Evolutionary conservation across 92 coral and sea anemone species (phyloP), one percentile per base, ranked within the genome.

Genomic region (Bergia sp.): DNA sequence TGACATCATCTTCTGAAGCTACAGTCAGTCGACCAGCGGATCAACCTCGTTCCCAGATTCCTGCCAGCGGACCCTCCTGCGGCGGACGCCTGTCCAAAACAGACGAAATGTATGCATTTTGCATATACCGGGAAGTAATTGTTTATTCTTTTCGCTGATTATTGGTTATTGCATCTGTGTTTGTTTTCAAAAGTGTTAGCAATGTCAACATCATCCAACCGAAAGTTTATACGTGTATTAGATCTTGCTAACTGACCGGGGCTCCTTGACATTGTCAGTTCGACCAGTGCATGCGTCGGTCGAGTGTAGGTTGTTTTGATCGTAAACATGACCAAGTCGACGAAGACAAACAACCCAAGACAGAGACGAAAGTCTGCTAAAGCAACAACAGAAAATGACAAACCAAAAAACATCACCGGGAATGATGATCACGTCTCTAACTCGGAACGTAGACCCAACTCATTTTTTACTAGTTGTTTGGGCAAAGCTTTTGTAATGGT

Each of bases 331-430:
- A 40, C 80, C 23, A 76, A 76, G 45, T 76, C 69, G 69, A 5
- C 38, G 13, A 84, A 72, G 66, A 71, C 43, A 9, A 84, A 38
- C 75, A 55, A 37, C 38, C 79, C 29, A 44, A 84, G 64, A 84
- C 87, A 71, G 7, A 84, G 78, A 71, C 69, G 64, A 80, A 80
- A 55, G 64, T 13, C 85, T 80, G 29, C 44, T n/a, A 57, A 13
- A 18, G 29, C 44, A 55, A 37, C n/a, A 55, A 4, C 23, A 73
- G 47, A 72, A 37, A 20, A 12, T 23, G 79, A 29, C 44, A 82
- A 82, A 40, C 76, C 47, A 43, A 84, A 84, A 47, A 57, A 45
- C n/a, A 15, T n/a, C 13, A 12, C 64, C 40, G 1, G 66, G 43
- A 84, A 37, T 45, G 79, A 47, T 2, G 65, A 36, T 69, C 18